Percentiles rank a stretch among this genome's conserved stretches.
These are phyloP conservation scores for Nothobranchius furzeri DNA, from an alignment of 2,113 vertebrate genomes.

Conservation along the genomic window DNA sequence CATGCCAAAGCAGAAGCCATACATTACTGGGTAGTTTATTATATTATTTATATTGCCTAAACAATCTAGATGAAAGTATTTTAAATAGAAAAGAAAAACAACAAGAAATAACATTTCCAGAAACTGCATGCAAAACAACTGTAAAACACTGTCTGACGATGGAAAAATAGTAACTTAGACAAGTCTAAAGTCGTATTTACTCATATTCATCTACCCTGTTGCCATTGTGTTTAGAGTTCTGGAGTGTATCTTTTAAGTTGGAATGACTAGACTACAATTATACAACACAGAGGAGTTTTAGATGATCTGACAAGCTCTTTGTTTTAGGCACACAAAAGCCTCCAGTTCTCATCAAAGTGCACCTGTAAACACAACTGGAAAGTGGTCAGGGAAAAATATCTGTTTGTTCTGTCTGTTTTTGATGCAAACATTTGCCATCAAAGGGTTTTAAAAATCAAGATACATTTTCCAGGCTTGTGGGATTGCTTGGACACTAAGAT, in stretches of 20 bases:
- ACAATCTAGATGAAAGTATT: background rate
- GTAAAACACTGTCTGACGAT: slow-evolving; percentile 3
- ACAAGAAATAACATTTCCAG: background rate
- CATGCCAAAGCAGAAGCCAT: background rate
- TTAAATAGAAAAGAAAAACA: background rate
- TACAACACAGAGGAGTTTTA: background rate
- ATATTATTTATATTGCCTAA: background rate
- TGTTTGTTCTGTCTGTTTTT: slow-evolving; percentile 9
- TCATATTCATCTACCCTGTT: background rate
- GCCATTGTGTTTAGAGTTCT: background rate
- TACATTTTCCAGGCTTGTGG: slow-evolving; percentile 20
- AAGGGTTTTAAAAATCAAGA: slow-evolving; percentile 10
- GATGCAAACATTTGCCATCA: slow-evolving; percentile 18
- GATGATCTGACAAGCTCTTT: slow-evolving; percentile 19
- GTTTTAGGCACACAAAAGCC: background rate
- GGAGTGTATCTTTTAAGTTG: background rate
- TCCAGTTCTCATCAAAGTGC: slow-evolving; percentile 12
- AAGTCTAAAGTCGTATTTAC: background rate
- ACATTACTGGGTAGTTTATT: background rate
- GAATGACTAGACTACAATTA: slow-evolving; percentile 4
- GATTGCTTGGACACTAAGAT: slow-evolving; percentile 27
- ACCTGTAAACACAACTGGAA: slow-evolving; percentile 20
- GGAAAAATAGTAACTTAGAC: background rate
- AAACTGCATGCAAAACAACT: background rate
- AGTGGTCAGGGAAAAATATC: slow-evolving; percentile 11